These are phyloP conservation scores for Xyrichtys novacula DNA, from an alignment of 2,797 vertebrate species.

Conservation along the genomic window DNA sequence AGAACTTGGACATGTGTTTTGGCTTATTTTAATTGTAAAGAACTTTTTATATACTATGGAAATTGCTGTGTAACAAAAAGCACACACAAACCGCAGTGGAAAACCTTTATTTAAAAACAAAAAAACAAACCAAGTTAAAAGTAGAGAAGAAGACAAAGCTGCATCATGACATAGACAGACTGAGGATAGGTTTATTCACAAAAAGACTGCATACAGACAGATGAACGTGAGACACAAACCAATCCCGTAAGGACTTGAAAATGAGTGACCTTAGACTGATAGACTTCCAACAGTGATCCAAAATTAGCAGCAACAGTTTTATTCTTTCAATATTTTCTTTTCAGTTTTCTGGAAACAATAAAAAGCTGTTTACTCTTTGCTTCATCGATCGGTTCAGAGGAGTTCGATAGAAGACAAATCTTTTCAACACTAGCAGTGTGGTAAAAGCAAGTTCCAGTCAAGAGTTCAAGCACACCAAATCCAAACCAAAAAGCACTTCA, in stretches of 20 bases:
- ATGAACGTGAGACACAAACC: slow-evolving; percentile 43
- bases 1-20: slow-evolving; percentile 1
- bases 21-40: slow-evolving; percentile 6
- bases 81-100: slow-evolving; percentile 48
- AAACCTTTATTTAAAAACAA: slow-evolving; percentile 64
- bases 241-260: slow-evolving; percentile 17
- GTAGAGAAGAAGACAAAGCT: slow-evolving; percentile 62
- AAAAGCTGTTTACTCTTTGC: slow-evolving; percentile 35
- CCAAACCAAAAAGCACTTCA: slow-evolving; percentile 54
- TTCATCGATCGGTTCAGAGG: slow-evolving; percentile 49
- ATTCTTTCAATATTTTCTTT: slow-evolving; percentile 42
- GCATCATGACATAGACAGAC: slow-evolving; percentile 63
- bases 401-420: slow-evolving; percentile 36
- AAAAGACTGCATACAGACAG: slow-evolving; percentile 32
- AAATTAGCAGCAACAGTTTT: slow-evolving; percentile 77
- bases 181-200: slow-evolving; percentile 38
- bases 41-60: background rate
- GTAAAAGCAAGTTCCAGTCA: slow-evolving; percentile 55
- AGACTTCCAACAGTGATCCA: slow-evolving; percentile 49
- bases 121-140: slow-evolving; percentile 74
- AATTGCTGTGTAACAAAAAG: slow-evolving; percentile 28
- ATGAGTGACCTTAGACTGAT: slow-evolving; percentile 54
- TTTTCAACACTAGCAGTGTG: slow-evolving; percentile 60
- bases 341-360: slow-evolving; percentile 44
- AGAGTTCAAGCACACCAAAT: slow-evolving; percentile 43